Percentiles rank a stretch among this genome's conserved stretches.
Evolutionary conservation across 2,888 invertebrate species (phyloP).

Genomic region (Dasysyrphus tricinctus): DNA sequence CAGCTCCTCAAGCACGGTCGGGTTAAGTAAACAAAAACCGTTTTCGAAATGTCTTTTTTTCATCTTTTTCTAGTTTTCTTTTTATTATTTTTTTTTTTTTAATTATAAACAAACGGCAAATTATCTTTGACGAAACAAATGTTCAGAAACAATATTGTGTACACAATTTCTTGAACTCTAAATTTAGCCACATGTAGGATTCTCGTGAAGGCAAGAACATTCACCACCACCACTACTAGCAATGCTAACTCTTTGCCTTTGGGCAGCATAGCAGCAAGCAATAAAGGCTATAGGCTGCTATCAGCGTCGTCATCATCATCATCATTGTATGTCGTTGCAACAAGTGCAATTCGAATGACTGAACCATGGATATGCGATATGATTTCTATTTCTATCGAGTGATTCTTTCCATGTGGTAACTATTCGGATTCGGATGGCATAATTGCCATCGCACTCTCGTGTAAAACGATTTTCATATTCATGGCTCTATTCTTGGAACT

Average conservation of each 20-base stretch:
- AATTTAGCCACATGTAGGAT: constrained; percentile 72
- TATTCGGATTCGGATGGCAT: constrained; percentile 72
- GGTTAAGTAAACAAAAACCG: constrained; percentile 69
- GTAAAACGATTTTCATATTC: constrained; percentile 72
- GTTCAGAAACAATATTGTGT: constrained; percentile 67
- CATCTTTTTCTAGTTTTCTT: constrained; percentile 16
- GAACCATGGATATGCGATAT: constrained; percentile 73
- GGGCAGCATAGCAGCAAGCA: constrained; percentile 11
- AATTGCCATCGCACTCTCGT: constrained; percentile 67
- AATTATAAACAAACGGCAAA: constrained; percentile 75
- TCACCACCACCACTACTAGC: constrained; percentile 18
- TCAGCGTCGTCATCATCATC: constrained; percentile 27
- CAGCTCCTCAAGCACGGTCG: constrained; percentile 40
- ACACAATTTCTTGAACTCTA: constrained; percentile 67
- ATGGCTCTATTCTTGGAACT: constrained; percentile 71
- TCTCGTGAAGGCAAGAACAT: constrained; percentile 19
- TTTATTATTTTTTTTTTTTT: constrained; percentile 36
- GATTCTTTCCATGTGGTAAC: constrained; percentile 75
- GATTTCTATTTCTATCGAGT: constrained; percentile 75
- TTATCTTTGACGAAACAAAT: constrained; percentile 75
- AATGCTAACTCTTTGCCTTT: constrained; percentile 12
- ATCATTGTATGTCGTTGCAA: constrained; percentile 57
- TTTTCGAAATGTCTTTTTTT: constrained; percentile 51
- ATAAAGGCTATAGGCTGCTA: constrained; percentile 32
- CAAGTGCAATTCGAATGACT: constrained; percentile 75